Conservation (phyloP, 30 jellyfish, hydroid and myxozoan species). For the Cassiopea andromeda region DNA sequence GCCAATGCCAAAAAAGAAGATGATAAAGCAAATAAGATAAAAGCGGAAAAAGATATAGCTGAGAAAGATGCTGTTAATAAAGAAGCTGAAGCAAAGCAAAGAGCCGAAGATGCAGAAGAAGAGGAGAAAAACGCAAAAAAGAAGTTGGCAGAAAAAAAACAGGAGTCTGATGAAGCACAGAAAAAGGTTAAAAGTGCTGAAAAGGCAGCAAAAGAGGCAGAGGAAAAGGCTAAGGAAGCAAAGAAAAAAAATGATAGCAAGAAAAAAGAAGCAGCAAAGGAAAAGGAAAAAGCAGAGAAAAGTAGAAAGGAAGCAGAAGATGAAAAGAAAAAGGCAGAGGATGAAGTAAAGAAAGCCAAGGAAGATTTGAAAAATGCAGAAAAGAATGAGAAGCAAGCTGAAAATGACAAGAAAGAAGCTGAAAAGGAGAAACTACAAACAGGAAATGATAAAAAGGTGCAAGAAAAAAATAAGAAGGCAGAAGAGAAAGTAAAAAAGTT, state of each 20-base stretch:
- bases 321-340: constrained; percentile 25
- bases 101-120: neutral
- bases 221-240: constrained; percentile 27
- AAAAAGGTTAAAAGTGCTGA: constrained; percentile 1
- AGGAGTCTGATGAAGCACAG: neutral
- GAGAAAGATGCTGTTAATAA: constrained; percentile 20
- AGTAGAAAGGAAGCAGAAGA: constrained; percentile 20
- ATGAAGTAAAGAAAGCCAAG: constrained; percentile 3
- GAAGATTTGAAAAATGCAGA: constrained; percentile 14
- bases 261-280: constrained; percentile 22
- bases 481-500: constrained; percentile 1
- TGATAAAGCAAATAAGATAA: constrained; percentile 2
- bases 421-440: neutral
- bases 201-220: constrained; percentile 15
- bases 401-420: neutral
- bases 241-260: constrained; percentile 9
- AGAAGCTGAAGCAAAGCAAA: constrained; percentile 7
- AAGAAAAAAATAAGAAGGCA: constrained; percentile 2
- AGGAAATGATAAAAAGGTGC: neutral
- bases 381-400: constrained; percentile 13
- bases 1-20: neutral
- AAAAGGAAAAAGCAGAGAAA: constrained; percentile 39
- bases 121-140: constrained; percentile 30
- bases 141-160: constrained; percentile 11
- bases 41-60: constrained; percentile 16